Conservation (phyloP, 2,797 vertebrate genomes). For the Anas acuta region DNA sequence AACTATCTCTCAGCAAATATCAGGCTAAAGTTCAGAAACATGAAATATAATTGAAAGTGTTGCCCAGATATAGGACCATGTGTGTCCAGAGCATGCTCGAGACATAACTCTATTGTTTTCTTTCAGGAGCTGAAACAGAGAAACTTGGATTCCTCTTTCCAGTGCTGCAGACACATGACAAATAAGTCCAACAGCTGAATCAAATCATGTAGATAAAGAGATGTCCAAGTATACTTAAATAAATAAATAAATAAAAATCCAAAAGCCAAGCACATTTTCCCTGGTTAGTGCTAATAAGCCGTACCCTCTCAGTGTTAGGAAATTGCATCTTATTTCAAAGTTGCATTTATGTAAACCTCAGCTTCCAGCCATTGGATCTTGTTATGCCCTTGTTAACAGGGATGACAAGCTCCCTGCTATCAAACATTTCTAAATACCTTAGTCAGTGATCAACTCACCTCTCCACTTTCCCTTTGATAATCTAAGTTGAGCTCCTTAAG, state of each 20-base stretch:
- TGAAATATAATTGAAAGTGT: not conserved
- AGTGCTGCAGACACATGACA: not conserved
- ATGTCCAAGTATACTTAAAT: not conserved
- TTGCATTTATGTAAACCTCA: not conserved
- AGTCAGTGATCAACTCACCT: not conserved
- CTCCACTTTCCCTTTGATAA: constrained; percentile 26
- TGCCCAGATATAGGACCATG: not conserved
- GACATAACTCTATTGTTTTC: not conserved
- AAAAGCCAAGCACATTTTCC: not conserved
- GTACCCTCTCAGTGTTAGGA: not conserved
- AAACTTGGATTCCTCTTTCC: not conserved
- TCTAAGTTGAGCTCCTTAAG: constrained; percentile 27
- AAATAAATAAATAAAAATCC: not conserved
- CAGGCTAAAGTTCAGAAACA: not conserved
- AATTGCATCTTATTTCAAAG: not conserved
- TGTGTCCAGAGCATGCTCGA: not conserved
- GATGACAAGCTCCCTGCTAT: not conserved
- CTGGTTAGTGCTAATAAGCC: not conserved
- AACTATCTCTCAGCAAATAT: not conserved
- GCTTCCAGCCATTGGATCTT: not conserved
- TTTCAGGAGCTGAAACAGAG: not conserved
- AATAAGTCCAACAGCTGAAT: not conserved
- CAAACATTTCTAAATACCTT: constrained; percentile 19
- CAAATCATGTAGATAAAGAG: not conserved
- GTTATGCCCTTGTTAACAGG: not conserved